These are phyloP conservation scores for Salarias fasciatus DNA, from an alignment of 2,797 vertebrate genomes.

Conservation along the genomic window DNA sequence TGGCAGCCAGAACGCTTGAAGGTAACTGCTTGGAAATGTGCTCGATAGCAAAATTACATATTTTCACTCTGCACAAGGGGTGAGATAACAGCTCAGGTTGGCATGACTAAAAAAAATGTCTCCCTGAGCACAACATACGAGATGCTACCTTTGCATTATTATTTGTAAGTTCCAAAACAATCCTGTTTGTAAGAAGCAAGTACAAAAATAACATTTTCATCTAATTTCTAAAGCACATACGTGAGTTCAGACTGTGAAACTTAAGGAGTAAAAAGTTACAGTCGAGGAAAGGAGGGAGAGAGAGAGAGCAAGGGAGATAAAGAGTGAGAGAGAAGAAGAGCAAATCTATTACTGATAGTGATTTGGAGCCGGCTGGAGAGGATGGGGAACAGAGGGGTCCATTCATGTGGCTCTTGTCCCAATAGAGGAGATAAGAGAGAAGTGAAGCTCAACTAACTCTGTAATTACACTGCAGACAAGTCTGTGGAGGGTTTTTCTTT, in stretches of 20 bases:
- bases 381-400: conserved; percentile 63
- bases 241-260: not conserved
- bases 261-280: conserved; percentile 2
- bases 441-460: conserved; percentile 66
- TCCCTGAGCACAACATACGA: too few relatives aligned
- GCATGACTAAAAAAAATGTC: not conserved
- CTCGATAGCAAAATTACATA: conserved; percentile 6
- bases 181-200: too few relatives aligned
- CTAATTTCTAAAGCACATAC: not conserved
- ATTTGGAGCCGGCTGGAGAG: conserved; percentile 61
- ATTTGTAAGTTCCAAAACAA: not conserved
- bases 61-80: not conserved
- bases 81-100: not conserved
- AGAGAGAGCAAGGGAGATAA: conserved; percentile 18
- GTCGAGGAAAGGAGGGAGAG: not conserved
- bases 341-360: conserved; percentile 69
- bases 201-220: too few relatives aligned
- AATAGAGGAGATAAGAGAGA: conserved; percentile 71
- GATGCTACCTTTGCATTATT: not conserved
- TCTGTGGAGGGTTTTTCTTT: conserved; percentile 21
- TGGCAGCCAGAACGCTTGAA: not conserved
- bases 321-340: conserved; percentile 25
- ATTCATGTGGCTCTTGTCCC: conserved; percentile 73
- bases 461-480: conserved; percentile 72
- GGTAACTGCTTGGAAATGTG: conserved; percentile 10